These are phyloP conservation scores for Lepisosteus osseus DNA, from an alignment of 2,113 vertebrate species.

Conservation along the genomic window DNA sequence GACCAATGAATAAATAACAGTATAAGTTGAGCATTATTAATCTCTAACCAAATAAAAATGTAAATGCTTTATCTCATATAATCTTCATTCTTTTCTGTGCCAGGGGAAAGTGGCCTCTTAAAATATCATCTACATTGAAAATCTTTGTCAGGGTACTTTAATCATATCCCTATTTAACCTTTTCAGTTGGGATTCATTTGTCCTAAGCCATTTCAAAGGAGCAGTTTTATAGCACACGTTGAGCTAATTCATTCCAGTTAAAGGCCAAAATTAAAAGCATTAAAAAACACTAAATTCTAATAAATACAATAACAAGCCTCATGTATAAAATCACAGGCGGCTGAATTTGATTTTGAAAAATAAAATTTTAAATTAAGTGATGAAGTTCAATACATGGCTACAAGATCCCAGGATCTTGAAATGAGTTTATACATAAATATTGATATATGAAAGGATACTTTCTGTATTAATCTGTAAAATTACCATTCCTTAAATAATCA, in stretches of 20 bases:
- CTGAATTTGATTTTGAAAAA: constrained; percentile 36
- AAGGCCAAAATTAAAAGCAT: not conserved
- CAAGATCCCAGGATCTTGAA: too few species aligned
- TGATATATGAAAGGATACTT: too few species aligned
- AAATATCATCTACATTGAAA: not conserved
- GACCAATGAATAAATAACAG: too few species aligned
- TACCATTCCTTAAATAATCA: too few species aligned
- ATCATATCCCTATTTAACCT: not conserved
- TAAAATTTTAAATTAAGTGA: constrained; percentile 19
- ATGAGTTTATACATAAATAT: too few species aligned
- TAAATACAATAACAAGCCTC: constrained; percentile 8
- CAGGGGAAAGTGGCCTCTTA: too few species aligned
- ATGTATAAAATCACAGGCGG: constrained; percentile 21
- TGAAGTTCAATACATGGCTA: constrained; percentile 6
- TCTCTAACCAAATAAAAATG: too few species aligned
- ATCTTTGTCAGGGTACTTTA: not conserved
- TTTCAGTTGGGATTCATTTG: not conserved
- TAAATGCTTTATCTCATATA: too few species aligned
- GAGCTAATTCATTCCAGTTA: constrained; percentile 4
- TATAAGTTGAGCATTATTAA: too few species aligned
- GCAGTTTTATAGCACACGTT: not conserved
- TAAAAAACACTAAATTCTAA: not conserved
- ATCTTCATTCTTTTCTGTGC: too few species aligned
- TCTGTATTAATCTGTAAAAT: not conserved
- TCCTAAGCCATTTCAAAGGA: not conserved